A percentile compares a stretch with the other conserved stretches of the same genome.
Conservation (phyloP, 2,888 invertebrate species). For the Stenodera caucasica region DNA sequence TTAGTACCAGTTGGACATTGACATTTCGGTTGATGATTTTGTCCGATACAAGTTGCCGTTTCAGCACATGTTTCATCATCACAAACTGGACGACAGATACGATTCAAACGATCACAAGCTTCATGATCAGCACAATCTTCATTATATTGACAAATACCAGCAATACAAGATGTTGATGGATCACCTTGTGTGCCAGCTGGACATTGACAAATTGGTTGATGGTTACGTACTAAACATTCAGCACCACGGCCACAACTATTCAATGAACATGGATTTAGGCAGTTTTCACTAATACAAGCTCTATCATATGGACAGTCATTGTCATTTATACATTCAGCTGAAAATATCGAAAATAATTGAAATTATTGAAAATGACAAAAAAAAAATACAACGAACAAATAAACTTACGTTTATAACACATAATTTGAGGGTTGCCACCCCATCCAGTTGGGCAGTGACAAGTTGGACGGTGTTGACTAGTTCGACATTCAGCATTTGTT, state of each 20-base stretch:
- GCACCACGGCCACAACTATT: conserved; percentile 79
- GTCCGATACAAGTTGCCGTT: conserved; percentile 74
- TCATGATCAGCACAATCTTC: conserved; percentile 86
- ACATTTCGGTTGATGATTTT: conserved; percentile 77
- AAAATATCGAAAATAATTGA: conserved; percentile 29
- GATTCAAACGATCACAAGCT: conserved; percentile 80
- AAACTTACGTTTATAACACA: conserved; percentile 82
- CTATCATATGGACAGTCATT: conserved; percentile 84
- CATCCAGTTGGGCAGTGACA: conserved; percentile 84
- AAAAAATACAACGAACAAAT: no score
- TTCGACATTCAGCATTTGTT: conserved; percentile 76
- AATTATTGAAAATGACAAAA: no score
- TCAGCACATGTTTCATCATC: conserved; percentile 79
- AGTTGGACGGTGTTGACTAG: conserved; percentile 75
- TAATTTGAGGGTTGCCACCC: conserved; percentile 83
- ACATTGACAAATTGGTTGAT: conserved; percentile 80
- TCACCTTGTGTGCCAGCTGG: conserved; percentile 85
- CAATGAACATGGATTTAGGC: conserved; percentile 73
- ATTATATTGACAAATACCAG: conserved; percentile 83
- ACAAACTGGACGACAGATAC: conserved; percentile 81
- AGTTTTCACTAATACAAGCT: conserved; percentile 76
- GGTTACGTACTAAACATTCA: conserved; percentile 72
- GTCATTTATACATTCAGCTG: conserved; percentile 80
- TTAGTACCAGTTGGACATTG: conserved; percentile 72
- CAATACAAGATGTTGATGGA: conserved; percentile 78